phyloP scores from a whole-genome alignment of 2,888 invertebrate genomes.

The Carcina quercana region DNA sequence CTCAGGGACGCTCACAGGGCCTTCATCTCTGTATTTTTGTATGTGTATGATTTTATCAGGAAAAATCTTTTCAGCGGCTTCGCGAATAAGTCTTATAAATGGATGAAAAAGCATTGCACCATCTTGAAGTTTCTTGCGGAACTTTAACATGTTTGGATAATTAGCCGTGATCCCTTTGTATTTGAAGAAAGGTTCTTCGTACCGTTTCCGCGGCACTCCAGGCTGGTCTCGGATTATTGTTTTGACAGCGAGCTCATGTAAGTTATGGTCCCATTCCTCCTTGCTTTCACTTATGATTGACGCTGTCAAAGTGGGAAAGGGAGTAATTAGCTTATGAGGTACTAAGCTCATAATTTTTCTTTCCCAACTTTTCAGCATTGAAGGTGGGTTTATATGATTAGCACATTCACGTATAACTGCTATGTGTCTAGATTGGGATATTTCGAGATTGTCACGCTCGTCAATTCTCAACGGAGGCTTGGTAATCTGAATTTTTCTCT shows the following conservation, averaged over 20 bases:
- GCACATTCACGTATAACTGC: slow-evolving; percentile 74
- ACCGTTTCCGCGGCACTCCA: slow-evolving; percentile 62
- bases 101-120: slow-evolving; percentile 77
- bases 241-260: slow-evolving; percentile 78
- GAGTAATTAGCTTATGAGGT: slow-evolving; percentile 66
- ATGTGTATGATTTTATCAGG: slow-evolving; percentile 73
- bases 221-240: slow-evolving; percentile 76
- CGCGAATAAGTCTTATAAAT: slow-evolving; percentile 75
- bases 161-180: slow-evolving; percentile 77
- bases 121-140: slow-evolving; percentile 68
- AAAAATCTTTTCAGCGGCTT: slow-evolving; percentile 64
- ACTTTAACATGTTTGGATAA: slow-evolving; percentile 72
- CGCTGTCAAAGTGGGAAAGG: slow-evolving; percentile 70
- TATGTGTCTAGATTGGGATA: slow-evolving; percentile 67
- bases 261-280: slow-evolving; percentile 73
- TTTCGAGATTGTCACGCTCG: slow-evolving; percentile 60
- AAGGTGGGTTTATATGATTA: slow-evolving; percentile 72
- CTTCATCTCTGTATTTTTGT: slow-evolving; percentile 51
- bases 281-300: slow-evolving; percentile 72
- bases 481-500: slow-evolving; percentile 49
- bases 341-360: slow-evolving; percentile 74
- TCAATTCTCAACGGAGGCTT: slow-evolving; percentile 36
- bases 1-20: slow-evolving; percentile 47
- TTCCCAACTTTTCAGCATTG: slow-evolving; percentile 77
- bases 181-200: slow-evolving; percentile 71